Conservation (phyloP, 2,113 vertebrate genomes). For the Stigmatopora argus region DNA sequence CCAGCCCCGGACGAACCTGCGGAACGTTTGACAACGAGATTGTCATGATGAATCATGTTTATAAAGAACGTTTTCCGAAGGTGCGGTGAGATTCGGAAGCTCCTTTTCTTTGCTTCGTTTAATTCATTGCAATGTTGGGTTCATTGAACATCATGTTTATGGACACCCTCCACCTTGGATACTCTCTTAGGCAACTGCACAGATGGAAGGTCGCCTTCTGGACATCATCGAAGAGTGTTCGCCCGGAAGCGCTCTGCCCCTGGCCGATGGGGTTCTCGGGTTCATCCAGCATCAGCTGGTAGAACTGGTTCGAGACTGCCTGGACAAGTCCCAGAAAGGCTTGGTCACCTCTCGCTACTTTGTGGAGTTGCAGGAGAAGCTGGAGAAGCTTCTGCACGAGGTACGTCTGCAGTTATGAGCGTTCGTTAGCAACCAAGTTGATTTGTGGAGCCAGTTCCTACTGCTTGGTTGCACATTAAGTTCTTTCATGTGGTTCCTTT, state of each 20-base stretch:
- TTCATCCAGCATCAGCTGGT: slow-evolving; percentile 96
- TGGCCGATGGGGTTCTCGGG: slow-evolving; percentile 87
- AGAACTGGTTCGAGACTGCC: slow-evolving; percentile 87
- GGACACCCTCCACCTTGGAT: slow-evolving; percentile 24
- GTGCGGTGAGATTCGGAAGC: slow-evolving; percentile 55
- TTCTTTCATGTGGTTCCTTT: slow-evolving; percentile 3
- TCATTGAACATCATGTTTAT: slow-evolving; percentile 4
- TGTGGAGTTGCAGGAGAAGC: slow-evolving; percentile 91
- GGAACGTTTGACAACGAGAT: slow-evolving; percentile 91
- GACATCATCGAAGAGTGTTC: slow-evolving; percentile 78
- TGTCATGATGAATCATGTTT: slow-evolving; percentile 97
- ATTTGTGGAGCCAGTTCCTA: slow-evolving; percentile 7
- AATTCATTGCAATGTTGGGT: not conserved
- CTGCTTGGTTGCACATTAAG: slow-evolving; percentile 22
- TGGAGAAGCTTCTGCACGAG: slow-evolving; percentile 88
- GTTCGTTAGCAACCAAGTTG: not conserved
- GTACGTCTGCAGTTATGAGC: slow-evolving; percentile 50
- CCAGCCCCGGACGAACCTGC: slow-evolving; percentile 82
- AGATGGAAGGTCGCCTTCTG: slow-evolving; percentile 87
- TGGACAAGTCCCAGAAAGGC: slow-evolving; percentile 84
- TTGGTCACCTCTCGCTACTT: slow-evolving; percentile 91
- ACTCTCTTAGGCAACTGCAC: slow-evolving; percentile 80
- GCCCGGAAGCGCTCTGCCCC: slow-evolving; percentile 71
- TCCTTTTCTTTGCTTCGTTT: not conserved
- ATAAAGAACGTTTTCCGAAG: slow-evolving; percentile 95